phyloP scores from a whole-genome alignment of 2,797 vertebrate species.

The Tachyglossus aculeatus region DNA sequence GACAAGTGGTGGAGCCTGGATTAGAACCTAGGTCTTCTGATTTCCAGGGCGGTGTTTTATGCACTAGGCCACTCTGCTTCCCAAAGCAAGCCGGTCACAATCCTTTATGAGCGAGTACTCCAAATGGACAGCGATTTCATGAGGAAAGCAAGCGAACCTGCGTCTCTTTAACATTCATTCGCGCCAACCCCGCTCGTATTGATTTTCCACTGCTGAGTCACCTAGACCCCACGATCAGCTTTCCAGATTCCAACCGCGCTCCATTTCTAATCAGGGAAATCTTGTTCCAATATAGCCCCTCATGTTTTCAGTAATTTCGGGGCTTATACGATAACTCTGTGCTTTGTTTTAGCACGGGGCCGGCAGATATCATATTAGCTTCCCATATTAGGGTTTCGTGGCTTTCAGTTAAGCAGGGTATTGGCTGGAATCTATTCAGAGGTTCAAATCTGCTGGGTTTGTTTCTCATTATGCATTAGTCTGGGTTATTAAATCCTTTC shows the following conservation, averaged over 20 bases:
- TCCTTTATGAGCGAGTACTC: no score
- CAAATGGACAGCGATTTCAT: background rate
- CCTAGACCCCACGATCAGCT: no score
- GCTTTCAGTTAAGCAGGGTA: slow-evolving; percentile 37
- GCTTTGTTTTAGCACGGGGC: slow-evolving; percentile 7
- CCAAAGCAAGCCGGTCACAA: no score
- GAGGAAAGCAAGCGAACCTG: background rate
- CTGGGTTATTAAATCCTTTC: slow-evolving; percentile 55
- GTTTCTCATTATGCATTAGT: slow-evolving; percentile 51
- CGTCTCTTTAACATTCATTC: no score
- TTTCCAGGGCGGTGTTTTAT: no score
- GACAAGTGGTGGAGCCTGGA: no score
- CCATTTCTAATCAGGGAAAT: background rate
- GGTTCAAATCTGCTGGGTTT: slow-evolving; percentile 48
- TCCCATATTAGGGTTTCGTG: slow-evolving; percentile 41
- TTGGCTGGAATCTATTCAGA: slow-evolving; percentile 31
- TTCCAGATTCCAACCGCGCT: background rate
- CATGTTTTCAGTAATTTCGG: background rate
- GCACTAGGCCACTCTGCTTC: no score
- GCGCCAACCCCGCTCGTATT: no score
- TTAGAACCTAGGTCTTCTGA: no score
- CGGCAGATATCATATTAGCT: slow-evolving; percentile 10
- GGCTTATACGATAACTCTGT: slow-evolving; percentile 1
- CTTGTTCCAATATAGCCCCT: background rate
- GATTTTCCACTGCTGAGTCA: slow-evolving; percentile 3